Conservation (phyloP, 2,113 vertebrate species). For the Podocnemis expansa region DNA sequence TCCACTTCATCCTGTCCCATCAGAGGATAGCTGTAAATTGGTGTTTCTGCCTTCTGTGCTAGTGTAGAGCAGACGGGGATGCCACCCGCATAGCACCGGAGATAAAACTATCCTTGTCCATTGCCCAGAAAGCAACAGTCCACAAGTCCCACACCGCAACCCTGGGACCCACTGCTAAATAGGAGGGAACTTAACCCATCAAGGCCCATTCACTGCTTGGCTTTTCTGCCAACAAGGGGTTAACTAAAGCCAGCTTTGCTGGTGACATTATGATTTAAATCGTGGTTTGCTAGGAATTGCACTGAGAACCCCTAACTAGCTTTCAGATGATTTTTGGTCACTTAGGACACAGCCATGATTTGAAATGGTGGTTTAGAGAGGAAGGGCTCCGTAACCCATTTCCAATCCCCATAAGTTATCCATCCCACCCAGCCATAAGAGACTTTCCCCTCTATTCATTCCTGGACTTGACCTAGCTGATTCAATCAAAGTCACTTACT, state of each 20-base stretch:
- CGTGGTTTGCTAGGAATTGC: not conserved
- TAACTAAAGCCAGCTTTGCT: not conserved
- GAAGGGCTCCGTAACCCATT: not conserved
- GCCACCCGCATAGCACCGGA: not conserved
- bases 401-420: not conserved
- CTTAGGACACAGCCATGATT: not conserved
- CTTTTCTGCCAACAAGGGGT: not conserved
- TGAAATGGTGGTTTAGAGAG: not conserved
- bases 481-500: slow-evolving; percentile 72
- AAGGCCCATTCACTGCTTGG: not conserved
- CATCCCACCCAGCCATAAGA: not conserved
- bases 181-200: not conserved
- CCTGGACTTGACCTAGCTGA: not conserved
- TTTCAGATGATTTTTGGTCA: not conserved
- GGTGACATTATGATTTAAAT: accelerated
- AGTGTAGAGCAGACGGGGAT: not conserved
- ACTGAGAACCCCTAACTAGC: not conserved
- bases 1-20: accelerated
- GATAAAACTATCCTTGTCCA: not conserved
- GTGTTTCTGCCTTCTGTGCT: not conserved
- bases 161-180: not conserved
- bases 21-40: accelerated
- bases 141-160: not conserved
- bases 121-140: not conserved
- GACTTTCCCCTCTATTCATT: accelerated